Evolutionary conservation across 2,888 invertebrate genomes (phyloP), one percentile per base, ranked within the genome.

Genomic region (Heliconius charithonia): DNA sequence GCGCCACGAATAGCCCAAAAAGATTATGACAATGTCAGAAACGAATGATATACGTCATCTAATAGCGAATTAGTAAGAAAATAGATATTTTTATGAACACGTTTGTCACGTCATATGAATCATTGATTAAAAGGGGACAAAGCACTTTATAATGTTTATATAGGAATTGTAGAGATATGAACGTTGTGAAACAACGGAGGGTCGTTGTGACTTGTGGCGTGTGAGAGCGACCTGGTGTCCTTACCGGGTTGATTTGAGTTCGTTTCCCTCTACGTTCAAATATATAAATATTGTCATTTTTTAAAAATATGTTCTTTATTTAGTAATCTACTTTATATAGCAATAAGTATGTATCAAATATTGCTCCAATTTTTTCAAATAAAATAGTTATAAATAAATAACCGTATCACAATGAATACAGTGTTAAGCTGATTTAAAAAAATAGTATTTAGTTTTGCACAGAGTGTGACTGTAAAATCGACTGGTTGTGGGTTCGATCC

Each of bases 101-200:
- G 32, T 37, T 37, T 37, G 37, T 37, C 37, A 7, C 37, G 37
- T 37, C 0, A 37, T 71, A 27, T 66, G 76, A 37, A 56, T 77
- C 41, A 66, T 77, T 27, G n/a, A 59, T 66, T 71, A 73, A 77
- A 72, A 37, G 32, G 72, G 65, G 63, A 73, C 56, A 73, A 66
- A 72, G 12, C 63, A 77, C 72, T 73, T 66, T n/a, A 71, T n/a
- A 70, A 59, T 66, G 51, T 77, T 73, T 37, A 62, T 66, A 72
- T 73, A 59, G 29, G 56, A 29, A 41, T 73, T 62, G 37, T 13
- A 66, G 51, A 63, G 27, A 32, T 77, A 77, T 77, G 63, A 56
- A 22, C 10, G 27, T 70, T 77, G 51, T 66, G 22, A 77, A 77
- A 56, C 71, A 77, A 73, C 66, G 27, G 66, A 41, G 29, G 59